These are phyloP conservation scores for Ganaspis sp. DNA, from an alignment of 1,140 invertebrate genomes.

Conservation along the genomic window DNA sequence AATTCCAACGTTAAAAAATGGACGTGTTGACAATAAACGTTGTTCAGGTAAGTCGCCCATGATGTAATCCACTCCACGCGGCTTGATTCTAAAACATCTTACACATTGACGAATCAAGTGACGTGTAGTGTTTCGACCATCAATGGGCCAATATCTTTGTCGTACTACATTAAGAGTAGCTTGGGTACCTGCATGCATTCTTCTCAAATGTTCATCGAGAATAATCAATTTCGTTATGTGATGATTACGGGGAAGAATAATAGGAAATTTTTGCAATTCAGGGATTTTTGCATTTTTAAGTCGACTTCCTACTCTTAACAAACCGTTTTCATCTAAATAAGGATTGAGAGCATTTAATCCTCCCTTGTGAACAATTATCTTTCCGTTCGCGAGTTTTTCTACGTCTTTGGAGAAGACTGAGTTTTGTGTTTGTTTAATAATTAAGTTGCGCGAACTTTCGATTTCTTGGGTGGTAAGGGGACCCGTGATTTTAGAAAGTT, in stretches of 20 bases:
- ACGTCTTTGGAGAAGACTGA: background rate
- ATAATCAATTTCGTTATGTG: slow-evolving; percentile 10
- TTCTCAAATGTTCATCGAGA: background rate
- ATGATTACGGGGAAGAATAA: background rate
- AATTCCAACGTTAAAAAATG: background rate
- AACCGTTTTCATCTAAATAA: no score
- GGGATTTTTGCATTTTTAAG: slow-evolving; percentile 9
- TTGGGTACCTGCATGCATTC: background rate
- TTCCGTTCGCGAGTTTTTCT: background rate
- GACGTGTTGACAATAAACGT: background rate
- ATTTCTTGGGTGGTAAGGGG: background rate
- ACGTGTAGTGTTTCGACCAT: background rate
- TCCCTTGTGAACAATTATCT: background rate
- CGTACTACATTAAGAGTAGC: background rate
- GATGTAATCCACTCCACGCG: background rate
- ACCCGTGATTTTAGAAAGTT: background rate
- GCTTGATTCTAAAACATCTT: background rate
- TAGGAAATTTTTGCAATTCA: background rate
- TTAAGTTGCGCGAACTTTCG: background rate
- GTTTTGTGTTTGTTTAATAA: background rate
- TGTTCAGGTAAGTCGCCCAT: slow-evolving; percentile 17
- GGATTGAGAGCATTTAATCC: no score
- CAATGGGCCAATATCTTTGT: slow-evolving; percentile 20
- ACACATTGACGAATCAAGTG: background rate
- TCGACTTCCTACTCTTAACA: slow-evolving; percentile 7